phyloP scores from a whole-genome alignment of 1,140 invertebrate species.

The Lithobius niger region DNA sequence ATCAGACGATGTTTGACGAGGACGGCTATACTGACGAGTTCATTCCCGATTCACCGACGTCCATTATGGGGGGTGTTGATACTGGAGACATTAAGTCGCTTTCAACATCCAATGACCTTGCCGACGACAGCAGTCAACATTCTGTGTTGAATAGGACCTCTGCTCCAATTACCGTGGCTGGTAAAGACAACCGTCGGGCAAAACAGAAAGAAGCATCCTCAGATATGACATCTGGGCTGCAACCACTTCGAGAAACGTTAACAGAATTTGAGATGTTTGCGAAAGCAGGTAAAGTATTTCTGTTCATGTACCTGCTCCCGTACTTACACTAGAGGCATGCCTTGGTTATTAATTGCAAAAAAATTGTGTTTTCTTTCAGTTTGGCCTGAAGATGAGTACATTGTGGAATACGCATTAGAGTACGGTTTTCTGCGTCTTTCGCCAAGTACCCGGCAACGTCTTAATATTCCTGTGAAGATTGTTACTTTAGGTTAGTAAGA shows the following conservation, averaged over 20 bases:
- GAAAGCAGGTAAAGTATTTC: conserved; percentile 30
- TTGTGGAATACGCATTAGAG: conserved; percentile 93
- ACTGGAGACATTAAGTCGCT: not conserved
- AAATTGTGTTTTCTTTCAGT: conserved; percentile 33
- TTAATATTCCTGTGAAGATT: conserved; percentile 86
- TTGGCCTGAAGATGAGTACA: conserved; percentile 82
- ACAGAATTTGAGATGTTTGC: conserved; percentile 32
- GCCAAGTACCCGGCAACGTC: conserved; percentile 58
- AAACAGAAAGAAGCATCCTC: not conserved
- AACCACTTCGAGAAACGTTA: conserved; percentile 19
- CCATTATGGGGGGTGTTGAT: not conserved
- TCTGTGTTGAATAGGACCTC: not conserved
- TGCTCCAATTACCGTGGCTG: not conserved
- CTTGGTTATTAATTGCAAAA: not conserved
- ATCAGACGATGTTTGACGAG: conserved; percentile 12
- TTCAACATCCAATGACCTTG: not conserved
- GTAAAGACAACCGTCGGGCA: not conserved
- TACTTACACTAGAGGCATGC: too few relatives aligned
- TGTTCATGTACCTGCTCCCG: too few relatives aligned
- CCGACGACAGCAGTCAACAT: not conserved
- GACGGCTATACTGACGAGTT: conserved; percentile 6
- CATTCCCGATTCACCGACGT: not conserved
- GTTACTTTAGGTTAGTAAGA: conserved; percentile 50
- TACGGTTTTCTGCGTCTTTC: conserved; percentile 90
- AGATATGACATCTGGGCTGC: not conserved